These are phyloP conservation scores for Nilaparvata lugens DNA, from an alignment of 1,140 invertebrate genomes.

Conservation along the genomic window DNA sequence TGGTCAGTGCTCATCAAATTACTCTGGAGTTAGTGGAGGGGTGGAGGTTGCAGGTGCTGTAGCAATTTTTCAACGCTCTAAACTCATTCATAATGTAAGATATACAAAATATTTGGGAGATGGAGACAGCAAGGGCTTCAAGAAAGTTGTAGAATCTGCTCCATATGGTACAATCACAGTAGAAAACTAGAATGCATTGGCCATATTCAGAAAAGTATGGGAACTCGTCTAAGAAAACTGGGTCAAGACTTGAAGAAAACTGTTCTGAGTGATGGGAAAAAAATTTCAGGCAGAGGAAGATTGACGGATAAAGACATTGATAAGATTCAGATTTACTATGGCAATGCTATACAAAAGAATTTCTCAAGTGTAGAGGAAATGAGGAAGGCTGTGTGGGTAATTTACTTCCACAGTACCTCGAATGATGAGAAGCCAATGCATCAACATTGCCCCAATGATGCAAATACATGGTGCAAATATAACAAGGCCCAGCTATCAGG, in stretches of 20 bases:
- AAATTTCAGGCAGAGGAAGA: not conserved
- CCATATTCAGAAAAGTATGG: constrained; percentile 18
- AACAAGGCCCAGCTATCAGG: not conserved
- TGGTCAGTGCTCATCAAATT: too few species aligned
- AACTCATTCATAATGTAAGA: constrained; percentile 11
- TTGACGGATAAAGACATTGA: not conserved
- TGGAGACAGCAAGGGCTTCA: constrained; percentile 18
- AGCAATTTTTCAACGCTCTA: not conserved
- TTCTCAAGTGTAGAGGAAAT: constrained; percentile 11
- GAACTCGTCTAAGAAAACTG: not conserved
- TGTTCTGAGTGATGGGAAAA: not conserved
- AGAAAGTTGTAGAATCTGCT: too few species aligned
- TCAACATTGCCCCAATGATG: constrained; percentile 13
- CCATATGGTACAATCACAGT: constrained; percentile 17
- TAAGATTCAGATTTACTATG: constrained; percentile 15
- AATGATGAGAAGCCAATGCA: constrained; percentile 19
- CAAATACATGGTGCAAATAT: constrained; percentile 20
- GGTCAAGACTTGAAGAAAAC: not conserved
- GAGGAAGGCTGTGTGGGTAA: constrained; percentile 13
- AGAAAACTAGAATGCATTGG: constrained; percentile 19
- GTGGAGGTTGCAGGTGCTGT: constrained; percentile 19
- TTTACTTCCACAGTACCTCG: too few species aligned
- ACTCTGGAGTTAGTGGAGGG: constrained; percentile 19
- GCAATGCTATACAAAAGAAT: constrained; percentile 11
- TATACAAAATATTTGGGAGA: constrained; percentile 21